A percentile compares a stretch with the other conserved stretches of the same genome.
These are phyloP conservation scores for Capreolus pygargus DNA, from an alignment of 2,113 vertebrate genomes.

Conservation along the genomic window DNA sequence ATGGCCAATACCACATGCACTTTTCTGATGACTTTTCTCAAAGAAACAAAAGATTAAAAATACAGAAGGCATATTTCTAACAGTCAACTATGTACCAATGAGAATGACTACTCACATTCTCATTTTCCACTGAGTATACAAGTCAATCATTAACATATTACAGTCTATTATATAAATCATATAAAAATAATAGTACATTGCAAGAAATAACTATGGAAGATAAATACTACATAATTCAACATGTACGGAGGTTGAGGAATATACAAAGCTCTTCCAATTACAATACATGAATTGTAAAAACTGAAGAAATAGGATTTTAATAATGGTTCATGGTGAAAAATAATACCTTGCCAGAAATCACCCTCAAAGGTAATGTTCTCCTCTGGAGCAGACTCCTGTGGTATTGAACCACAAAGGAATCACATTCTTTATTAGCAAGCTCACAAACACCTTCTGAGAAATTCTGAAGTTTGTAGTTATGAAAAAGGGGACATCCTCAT, in stretches of 20 bases:
- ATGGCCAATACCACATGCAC: not conserved
- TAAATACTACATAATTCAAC: not conserved
- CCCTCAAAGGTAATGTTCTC: not conserved
- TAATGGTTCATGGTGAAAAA: not conserved
- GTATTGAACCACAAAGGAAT: not conserved
- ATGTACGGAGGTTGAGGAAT: not conserved
- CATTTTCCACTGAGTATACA: not conserved
- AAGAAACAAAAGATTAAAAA: not conserved
- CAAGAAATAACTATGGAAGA: not conserved
- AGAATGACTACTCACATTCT: not conserved
- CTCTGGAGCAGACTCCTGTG: not conserved
- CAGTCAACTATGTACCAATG: not conserved
- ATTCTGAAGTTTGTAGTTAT: not conserved
- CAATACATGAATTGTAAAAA: not conserved
- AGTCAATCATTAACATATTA: not conserved
- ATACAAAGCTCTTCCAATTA: not conserved
- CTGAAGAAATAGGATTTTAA: not conserved
- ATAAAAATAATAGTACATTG: not conserved
- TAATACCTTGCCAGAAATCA: not conserved
- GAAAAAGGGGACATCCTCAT: not conserved
- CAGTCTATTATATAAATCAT: not conserved
- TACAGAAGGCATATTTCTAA: not conserved
- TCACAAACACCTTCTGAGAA: not conserved
- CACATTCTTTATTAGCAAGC: not conserved
- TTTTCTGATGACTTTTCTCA: not conserved